phyloP scores from a whole-genome alignment of 1,140 invertebrate genomes.

The Aethina tumida region DNA sequence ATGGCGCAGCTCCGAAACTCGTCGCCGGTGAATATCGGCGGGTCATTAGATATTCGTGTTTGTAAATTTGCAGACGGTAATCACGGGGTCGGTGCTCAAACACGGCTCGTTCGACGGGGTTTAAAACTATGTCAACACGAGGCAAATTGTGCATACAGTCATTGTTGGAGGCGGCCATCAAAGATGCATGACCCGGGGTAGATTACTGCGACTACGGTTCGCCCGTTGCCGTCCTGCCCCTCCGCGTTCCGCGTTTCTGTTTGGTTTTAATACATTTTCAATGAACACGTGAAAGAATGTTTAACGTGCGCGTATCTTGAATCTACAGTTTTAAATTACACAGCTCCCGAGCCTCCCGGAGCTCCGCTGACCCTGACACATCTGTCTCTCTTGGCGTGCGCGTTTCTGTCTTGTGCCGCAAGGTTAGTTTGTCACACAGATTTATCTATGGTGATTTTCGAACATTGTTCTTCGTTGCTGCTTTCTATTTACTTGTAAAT shows the following conservation, averaged over 20 bases:
- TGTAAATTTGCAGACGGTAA: slow-evolving; percentile 17
- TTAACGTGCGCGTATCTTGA: slow-evolving; percentile 18
- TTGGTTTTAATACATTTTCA: slow-evolving; percentile 37
- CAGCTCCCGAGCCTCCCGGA: too few species aligned
- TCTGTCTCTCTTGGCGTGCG: too few species aligned
- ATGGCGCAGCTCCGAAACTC: too few species aligned
- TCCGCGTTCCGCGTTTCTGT: slow-evolving; percentile 19
- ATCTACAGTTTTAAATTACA: slow-evolving; percentile 19
- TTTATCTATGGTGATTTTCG: too few species aligned
- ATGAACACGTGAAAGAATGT: slow-evolving; percentile 31
- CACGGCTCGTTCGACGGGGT: slow-evolving; percentile 12
- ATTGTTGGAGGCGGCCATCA: slow-evolving; percentile 29
- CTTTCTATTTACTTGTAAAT: too few species aligned
- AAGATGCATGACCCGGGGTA: slow-evolving; percentile 27
- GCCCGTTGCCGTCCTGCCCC: too few species aligned
- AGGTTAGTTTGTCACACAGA: too few species aligned
- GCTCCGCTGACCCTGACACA: too few species aligned
- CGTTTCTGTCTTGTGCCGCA: too few species aligned
- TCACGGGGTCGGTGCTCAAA: slow-evolving; percentile 15
- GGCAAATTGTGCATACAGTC: slow-evolving; percentile 33
- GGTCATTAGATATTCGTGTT: slow-evolving; percentile 10
- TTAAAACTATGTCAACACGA: slow-evolving; percentile 35
- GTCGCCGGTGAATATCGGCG: too few species aligned
- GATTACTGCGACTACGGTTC: slow-evolving; percentile 12
- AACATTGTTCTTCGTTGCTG: too few species aligned